Conservation (phyloP, 1,140 invertebrate species). For the Eciton burchellii region DNA sequence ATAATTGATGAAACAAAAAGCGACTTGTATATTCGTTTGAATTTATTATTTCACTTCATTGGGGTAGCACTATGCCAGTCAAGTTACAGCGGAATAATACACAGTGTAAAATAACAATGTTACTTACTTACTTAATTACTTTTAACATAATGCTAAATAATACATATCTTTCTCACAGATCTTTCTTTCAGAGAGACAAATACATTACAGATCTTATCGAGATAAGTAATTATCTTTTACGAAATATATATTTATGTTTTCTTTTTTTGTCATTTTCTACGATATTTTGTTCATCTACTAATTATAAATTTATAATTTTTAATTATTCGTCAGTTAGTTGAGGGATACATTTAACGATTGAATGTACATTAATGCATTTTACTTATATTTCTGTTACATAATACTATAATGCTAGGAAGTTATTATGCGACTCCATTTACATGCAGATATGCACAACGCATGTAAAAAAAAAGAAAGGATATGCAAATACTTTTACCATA, state of each 20-base stretch:
- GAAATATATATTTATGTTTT: not conserved
- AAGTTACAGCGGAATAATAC: not conserved
- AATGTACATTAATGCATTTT: not conserved
- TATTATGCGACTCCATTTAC: not conserved
- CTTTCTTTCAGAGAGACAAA: no score
- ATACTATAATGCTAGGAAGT: not conserved
- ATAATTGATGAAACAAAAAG: constrained; percentile 1
- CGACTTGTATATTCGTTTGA: not conserved
- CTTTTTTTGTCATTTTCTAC: not conserved
- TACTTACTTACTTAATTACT: not conserved
- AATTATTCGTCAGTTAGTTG: not conserved
- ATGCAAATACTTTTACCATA: not conserved
- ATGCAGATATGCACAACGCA: not conserved
- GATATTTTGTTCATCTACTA: not conserved
- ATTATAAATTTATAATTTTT: not conserved
- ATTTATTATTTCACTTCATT: not conserved
- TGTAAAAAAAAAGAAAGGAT: not conserved
- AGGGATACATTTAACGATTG: not conserved
- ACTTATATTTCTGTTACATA: not conserved
- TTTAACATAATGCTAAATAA: not conserved
- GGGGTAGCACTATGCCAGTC: no score
- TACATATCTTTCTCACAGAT: no score
- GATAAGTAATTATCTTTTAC: no score
- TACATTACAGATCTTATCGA: no score
- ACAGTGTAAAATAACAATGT: no score